Evolutionary conservation across 2,888 invertebrate species (phyloP), one percentile per base, ranked within the genome.

Genomic region (Acanthosepion pharaonis): DNA sequence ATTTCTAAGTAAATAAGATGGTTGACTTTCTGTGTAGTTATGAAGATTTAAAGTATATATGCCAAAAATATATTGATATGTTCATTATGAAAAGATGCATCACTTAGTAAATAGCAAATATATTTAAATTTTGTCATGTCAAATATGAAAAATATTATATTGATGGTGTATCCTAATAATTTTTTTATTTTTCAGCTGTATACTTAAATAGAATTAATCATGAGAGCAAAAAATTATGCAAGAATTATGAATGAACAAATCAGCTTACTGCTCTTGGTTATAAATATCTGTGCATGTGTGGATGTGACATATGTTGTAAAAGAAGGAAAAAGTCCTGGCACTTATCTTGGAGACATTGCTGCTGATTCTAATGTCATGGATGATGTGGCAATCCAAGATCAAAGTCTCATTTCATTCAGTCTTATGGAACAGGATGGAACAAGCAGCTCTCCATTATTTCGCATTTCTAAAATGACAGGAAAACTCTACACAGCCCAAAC

Each of bases 371-470:
- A 78, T n/a, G 78, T 78, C 11, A 78, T 78, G 78, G 78, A 78
- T n/a, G 78, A 78, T 78, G 78, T 78, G n/a, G 78, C 78, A n/a
- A 78, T 78, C 9, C 78, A 78, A 78, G 78, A 78, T 78, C 78
- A 78, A 8, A 78, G 33, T 78, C n/a, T 78, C 9, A 78, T 78
- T 18, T 4, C 78, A 78, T 78, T 78, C n/a, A 78, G 78, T 78
- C 78, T 78, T 33, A 78, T 78, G 78, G 78, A 78, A 78, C 78
- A 78, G 78, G 78, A 78, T 78, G 78, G 78, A 15, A 78, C 78
- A 78, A 78, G 78, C 78, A 78, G 33, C n/a, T 78, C 78, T 78
- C 78, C 78, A 78, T 78, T 78, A 78, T 78, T 78, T 15, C 78
- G 78, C 5, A 78, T 78, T 78, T 78, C 78, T 78, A 78, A 78